A percentile compares a stretch with the other conserved stretches of the same genome.
These are phyloP conservation scores for Anguilla megastoma DNA, from an alignment of 2,797 vertebrate genomes.

Conservation along the genomic window DNA sequence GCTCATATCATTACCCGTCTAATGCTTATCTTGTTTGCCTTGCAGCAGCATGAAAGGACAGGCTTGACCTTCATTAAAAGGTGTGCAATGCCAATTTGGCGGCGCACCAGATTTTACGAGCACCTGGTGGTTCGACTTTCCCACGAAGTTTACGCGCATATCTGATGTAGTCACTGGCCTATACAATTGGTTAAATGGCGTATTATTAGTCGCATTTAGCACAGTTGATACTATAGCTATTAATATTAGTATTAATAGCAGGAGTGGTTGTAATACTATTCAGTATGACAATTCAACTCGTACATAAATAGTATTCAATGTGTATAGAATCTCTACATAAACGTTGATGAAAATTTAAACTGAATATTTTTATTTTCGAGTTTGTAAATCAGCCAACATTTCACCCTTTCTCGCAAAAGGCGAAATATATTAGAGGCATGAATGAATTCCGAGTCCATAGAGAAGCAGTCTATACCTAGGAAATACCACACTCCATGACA, in stretches of 20 bases:
- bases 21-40: slow-evolving; percentile 49
- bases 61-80: slow-evolving; percentile 65
- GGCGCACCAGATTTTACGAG: slow-evolving; percentile 56
- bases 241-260: neutral
- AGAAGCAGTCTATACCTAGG: neutral
- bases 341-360: neutral
- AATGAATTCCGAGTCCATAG: neutral
- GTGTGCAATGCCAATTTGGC: slow-evolving; percentile 60
- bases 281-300: neutral
- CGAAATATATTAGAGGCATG: neutral
- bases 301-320: neutral
- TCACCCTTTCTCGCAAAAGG: neutral
- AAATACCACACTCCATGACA: neutral
- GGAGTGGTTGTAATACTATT: neutral
- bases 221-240: neutral
- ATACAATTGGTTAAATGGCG: neutral
- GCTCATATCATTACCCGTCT: slow-evolving; percentile 51
- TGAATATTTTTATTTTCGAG: neutral
- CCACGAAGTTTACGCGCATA: slow-evolving; percentile 45
- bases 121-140: slow-evolving; percentile 55
- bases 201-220: neutral
- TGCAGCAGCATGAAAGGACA: slow-evolving; percentile 51
- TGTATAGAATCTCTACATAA: neutral
- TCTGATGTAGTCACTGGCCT: neutral
- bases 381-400: neutral